Evolutionary conservation across 2,113 vertebrate genomes (phyloP).

Genomic region (Odontesthes bonariensis): DNA sequence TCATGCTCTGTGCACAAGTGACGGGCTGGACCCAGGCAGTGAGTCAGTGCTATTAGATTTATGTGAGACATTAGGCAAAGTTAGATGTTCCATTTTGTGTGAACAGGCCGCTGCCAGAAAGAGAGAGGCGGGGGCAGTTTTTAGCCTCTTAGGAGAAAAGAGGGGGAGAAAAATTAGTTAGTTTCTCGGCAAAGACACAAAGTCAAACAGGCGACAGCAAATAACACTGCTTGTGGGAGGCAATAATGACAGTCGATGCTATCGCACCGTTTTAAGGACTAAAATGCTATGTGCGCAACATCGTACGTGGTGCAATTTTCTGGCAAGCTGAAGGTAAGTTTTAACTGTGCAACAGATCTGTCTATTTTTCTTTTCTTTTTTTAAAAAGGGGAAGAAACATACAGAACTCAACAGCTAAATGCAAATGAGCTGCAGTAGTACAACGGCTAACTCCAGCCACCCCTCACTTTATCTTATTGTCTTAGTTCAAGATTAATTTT

Average conservation of each 20-base stretch:
- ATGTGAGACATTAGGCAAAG: conserved; percentile 66
- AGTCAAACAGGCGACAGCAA: conserved; percentile 24
- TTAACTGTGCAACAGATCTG: not conserved
- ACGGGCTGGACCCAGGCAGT: conserved; percentile 35
- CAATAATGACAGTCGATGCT: conserved; percentile 4
- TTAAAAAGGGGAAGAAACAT: not conserved
- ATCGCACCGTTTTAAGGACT: conserved; percentile 9
- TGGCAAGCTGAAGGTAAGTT: not conserved
- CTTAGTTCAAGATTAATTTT: not conserved
- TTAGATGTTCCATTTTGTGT: conserved; percentile 62
- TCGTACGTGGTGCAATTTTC: conserved; percentile 24
- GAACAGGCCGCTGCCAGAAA: conserved; percentile 55
- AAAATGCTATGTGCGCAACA: conserved; percentile 3
- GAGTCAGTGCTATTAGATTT: conserved; percentile 65
- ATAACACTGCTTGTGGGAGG: conserved; percentile 7
- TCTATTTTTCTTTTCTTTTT: not conserved
- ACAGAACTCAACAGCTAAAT: not conserved
- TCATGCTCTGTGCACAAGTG: conserved; percentile 55
- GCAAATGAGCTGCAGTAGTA: conserved; percentile 6
- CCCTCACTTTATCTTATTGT: not conserved
- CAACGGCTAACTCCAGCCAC: not conserved
- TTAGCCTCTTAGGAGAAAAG: conserved; percentile 29
- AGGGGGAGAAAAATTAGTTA: conserved; percentile 38
- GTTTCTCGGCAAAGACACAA: not conserved
- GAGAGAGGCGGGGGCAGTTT: conserved; percentile 21